Base-by-base conservation (phyloP, 2,113 vertebrate species). In the Oreocharis arfaki region DNA sequence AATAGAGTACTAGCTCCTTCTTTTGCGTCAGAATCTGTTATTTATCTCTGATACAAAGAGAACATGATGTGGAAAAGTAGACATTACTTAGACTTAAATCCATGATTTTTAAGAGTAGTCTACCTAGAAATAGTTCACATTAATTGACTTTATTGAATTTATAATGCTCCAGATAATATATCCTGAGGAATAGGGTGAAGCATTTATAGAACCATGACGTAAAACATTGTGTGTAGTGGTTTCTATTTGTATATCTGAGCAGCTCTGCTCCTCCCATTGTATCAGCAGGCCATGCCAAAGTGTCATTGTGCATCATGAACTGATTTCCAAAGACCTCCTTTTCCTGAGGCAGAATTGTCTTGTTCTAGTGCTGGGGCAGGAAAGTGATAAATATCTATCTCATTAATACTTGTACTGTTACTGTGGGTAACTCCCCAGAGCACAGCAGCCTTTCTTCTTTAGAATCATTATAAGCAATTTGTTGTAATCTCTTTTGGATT, bases 101-200 rank as follows among this genome's bases (percentile, higher is more conserved):
- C 35, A 32, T 60, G 33, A 80, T 80, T 90, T 94, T 94, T 88
- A 95, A 78, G 64, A 78, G 33, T 60, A 90, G 41, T 39, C 59
- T 83, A 37, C 60, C 85, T 93, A 86, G 92, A 96, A 92, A 91
- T 93, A 94, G 87, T 90, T 90, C 85, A 74, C 47, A 70, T 95
- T 93, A 95, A 94, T 91, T 94, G 83, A 81, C 52, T 91, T 91
- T 91, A 92, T 90, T 88, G 82, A 78, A 93, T 94, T 91, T 93
- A 77, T 90, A 90, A 90, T 86, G 64, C 68, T 92, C 68, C 28
- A 90, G 68, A 86, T 93, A 93, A 70, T 70, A 74, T 32, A 55
- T 86, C 90, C 85, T 46, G 42, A 90, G 87, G 90, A 94, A 70
- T 32, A 74, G 30, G 57, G 42, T 50, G 55, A 96, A 91, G 8